Evolutionary conservation across 2,888 invertebrate species (phyloP).

Genomic region (Actias luna): DNA sequence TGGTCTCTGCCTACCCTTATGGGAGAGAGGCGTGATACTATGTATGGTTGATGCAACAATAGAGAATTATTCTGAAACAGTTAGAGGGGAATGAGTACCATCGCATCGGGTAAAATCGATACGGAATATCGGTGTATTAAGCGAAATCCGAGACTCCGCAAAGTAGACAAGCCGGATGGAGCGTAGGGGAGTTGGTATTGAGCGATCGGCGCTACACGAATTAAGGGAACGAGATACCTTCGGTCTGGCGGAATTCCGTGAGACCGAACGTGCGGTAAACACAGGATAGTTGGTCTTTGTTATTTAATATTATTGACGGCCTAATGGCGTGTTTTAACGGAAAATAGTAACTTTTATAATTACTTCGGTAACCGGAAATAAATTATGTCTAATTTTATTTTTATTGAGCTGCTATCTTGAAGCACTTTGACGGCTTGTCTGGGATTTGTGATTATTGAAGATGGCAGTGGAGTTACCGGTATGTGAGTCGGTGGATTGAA

Average conservation of each 20-base stretch:
- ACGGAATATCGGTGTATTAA: background rate
- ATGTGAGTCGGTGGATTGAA: too few species aligned
- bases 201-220: background rate
- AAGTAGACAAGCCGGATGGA: background rate
- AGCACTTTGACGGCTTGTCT: too few species aligned
- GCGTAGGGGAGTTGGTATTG: background rate
- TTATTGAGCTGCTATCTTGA: too few species aligned
- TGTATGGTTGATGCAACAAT: too few species aligned
- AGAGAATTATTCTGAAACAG: too few species aligned
- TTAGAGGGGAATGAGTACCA: background rate
- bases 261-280: conserved; percentile 2
- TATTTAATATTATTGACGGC: background rate
- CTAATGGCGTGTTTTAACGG: background rate
- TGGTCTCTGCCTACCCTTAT: too few species aligned
- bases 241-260: background rate
- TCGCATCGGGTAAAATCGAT: background rate
- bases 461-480: too few species aligned
- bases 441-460: too few species aligned
- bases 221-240: conserved; percentile 7
- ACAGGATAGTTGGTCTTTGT: background rate
- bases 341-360: too few species aligned
- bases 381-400: too few species aligned
- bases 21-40: too few species aligned
- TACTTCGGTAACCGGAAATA: too few species aligned
- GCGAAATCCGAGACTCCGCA: conserved; percentile 1